Evolutionary conservation across 37 sponge, comb jelly and placozoan species (phyloP).

Genomic region (Beroe forskalii): DNA sequence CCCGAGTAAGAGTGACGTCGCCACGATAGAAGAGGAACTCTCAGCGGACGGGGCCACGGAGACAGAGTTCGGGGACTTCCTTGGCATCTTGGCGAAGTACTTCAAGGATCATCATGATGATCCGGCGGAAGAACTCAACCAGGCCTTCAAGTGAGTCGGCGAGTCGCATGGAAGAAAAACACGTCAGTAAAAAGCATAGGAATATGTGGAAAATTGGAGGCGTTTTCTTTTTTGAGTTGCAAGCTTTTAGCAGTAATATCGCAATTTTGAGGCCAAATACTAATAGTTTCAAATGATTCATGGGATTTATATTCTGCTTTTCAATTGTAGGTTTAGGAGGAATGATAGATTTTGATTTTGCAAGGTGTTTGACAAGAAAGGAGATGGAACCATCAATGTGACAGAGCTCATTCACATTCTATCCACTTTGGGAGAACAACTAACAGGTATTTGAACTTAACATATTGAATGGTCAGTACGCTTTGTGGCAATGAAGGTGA

Average conservation of each 20-base stretch:
- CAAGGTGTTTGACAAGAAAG: slow-evolving; percentile 49
- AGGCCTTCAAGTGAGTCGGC: slow-evolving; percentile 24
- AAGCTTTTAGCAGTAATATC: too few relatives aligned
- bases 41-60: background rate
- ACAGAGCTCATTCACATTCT: slow-evolving; percentile 19
- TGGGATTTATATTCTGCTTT: too few relatives aligned
- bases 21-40: background rate
- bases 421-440: slow-evolving; percentile 32
- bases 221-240: too few relatives aligned
- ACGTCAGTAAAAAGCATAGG: too few relatives aligned
- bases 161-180: too few relatives aligned
- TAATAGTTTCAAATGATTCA: too few relatives aligned
- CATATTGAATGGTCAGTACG: too few relatives aligned
- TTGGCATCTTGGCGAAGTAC: background rate
- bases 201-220: too few relatives aligned
- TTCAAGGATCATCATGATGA: background rate
- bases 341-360: too few relatives aligned
- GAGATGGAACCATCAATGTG: slow-evolving; percentile 22
- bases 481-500: too few relatives aligned
- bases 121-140: slow-evolving; percentile 17
- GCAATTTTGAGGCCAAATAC: too few relatives aligned
- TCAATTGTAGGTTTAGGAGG: too few relatives aligned
- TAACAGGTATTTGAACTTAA: slow-evolving; percentile 41
- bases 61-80: slow-evolving; percentile 22
- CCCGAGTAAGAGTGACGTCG: slow-evolving; percentile 21